Base-by-base conservation (phyloP, 1,140 invertebrate species). In the Cephus cinctus region DNA sequence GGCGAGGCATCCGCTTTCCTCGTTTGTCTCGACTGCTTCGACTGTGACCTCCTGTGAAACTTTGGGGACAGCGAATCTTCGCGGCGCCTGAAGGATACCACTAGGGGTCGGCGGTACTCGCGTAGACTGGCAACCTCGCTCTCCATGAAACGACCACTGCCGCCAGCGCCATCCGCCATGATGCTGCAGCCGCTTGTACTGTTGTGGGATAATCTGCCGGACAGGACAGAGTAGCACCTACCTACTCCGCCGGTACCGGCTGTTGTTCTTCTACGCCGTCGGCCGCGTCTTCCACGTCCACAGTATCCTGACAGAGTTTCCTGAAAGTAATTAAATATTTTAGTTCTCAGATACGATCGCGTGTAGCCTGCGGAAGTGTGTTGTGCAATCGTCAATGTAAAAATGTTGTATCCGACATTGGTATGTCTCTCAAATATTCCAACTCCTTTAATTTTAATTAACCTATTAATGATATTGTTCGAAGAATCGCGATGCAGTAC, bases 191-290 rank as follows among this genome's bases (percentile, higher is more conserved):
- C 34, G 34, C 14, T 36, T 8, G 8, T 36, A 6, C 8, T 36
- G 34, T 36, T 36, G 6, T 36, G 34, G 14, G 34, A 36, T 6
- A 36, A 36, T 15, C 34, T 8, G 4, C 34, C 34, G 6, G 34
- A 36, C 34, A 36, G 34, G 34, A 36, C 19, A 4, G 34, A 36
- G 34, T 36, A 36, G 34, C 34, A 36, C 34, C 34, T 36, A 36
- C 34, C 34, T 36, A 36, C 34, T 12, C 34, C 34, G 14, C 34
- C 34, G 4, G 34, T 3, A 12, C 27, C 27, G 14, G 14, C 34
- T 30, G 27, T 12, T 8, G 4, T 36, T 27, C 25, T 43, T 4
- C 41, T 11, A n/a, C n/a, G n/a, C n/a, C n/a, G n/a, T 25, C 25
- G 20, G 3, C 21, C 12, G 5, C 23, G 20, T 8, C 25, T 21